These are phyloP conservation scores for Rhamnusium bicolor DNA, from an alignment of 2,888 invertebrate genomes.

Conservation along the genomic window DNA sequence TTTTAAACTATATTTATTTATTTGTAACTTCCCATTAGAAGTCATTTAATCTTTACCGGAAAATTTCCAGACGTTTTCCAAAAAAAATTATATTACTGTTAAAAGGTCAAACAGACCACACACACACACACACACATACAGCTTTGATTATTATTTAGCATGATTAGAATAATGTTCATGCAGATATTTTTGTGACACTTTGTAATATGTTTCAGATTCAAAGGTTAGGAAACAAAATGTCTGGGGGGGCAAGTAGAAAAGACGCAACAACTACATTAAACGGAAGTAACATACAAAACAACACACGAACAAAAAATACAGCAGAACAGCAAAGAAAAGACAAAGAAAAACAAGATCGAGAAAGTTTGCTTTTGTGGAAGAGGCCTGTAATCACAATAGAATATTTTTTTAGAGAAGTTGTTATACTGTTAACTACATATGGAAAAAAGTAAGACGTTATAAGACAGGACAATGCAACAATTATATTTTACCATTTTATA, in stretches of 20 bases:
- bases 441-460: conserved; percentile 76
- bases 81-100: too few species aligned
- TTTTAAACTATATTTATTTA: too few species aligned
- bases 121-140: too few species aligned
- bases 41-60: too few species aligned
- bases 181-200: conserved; percentile 4
- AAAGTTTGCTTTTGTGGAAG: conserved; percentile 85
- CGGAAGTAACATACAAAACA: conserved; percentile 51
- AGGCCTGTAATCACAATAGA: conserved; percentile 85
- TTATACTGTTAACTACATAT: conserved; percentile 76
- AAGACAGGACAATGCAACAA: too few species aligned
- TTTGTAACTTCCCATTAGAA: too few species aligned
- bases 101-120: too few species aligned
- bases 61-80: too few species aligned
- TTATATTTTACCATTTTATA: too few species aligned
- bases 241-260: conserved; percentile 67
- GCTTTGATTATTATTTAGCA: too few species aligned
- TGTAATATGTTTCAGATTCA: conserved; percentile 72
- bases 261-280: conserved; percentile 52
- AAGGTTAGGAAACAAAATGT: conserved; percentile 79
- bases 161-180: too few species aligned
- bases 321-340: conserved; percentile 63
- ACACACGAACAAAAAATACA: conserved; percentile 47
- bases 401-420: conserved; percentile 85
- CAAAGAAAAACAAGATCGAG: conserved; percentile 75